Evolutionary conservation across 2,113 vertebrate genomes (phyloP).

Genomic region (Anarhynchus alexandrinus): DNA sequence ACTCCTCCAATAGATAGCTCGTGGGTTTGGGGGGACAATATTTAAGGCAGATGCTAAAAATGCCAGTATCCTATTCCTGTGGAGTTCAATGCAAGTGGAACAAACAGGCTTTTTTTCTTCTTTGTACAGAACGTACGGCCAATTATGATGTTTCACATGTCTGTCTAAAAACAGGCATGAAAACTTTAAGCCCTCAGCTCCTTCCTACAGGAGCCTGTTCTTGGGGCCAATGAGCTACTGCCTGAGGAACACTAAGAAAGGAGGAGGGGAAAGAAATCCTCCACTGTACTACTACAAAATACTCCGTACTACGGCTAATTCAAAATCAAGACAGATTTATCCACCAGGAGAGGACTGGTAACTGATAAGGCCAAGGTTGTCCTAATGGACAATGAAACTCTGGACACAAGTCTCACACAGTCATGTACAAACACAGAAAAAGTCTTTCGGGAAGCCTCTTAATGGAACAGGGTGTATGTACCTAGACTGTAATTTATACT

Average conservation of each 20-base stretch:
- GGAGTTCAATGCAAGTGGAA: not conserved
- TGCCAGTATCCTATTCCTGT: not conserved
- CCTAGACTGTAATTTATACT: not conserved
- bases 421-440: not conserved
- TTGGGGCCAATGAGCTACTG: not conserved
- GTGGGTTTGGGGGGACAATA: not conserved
- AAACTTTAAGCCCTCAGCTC: not conserved
- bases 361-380: not conserved
- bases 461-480: not conserved
- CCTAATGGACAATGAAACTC: not conserved
- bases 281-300: not conserved
- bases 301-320: not conserved
- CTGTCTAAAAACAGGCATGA: not conserved
- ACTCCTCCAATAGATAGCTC: not conserved
- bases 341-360: not conserved
- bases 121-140: not conserved
- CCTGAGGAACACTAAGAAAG: not conserved
- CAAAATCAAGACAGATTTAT: not conserved
- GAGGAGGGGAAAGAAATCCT: not conserved
- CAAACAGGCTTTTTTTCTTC: not conserved
- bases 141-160: not conserved
- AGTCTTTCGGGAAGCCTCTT: not conserved
- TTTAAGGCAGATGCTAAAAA: not conserved
- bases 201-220: not conserved
- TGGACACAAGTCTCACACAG: not conserved